Evolutionary conservation across 2,113 vertebrate species (phyloP), one percentile per base, ranked within the genome.

Genomic region (Psettodes erumei): DNA sequence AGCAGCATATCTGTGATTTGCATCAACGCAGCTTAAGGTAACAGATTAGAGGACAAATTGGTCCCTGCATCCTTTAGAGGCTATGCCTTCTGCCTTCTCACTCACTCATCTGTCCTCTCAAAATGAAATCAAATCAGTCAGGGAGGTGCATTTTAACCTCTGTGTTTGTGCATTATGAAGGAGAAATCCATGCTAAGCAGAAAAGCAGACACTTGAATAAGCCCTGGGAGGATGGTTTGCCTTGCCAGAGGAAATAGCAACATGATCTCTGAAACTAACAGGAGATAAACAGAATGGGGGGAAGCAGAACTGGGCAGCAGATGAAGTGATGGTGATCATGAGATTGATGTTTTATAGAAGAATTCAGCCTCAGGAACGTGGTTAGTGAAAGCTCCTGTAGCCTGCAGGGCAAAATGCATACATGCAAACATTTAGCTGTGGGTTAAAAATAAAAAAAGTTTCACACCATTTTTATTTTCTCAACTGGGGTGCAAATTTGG

Each of bases 41-140:
- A 62, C 42, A 59, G 42, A 48, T 68, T 62, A 45, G 51, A 78
- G 66, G 60, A 77, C 76, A 79, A 70, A 88, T 71, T 68, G 81
- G 58, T 60, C 59, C 60, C 51, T 43, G 19, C 66, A 74, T 70
- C 38, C 25, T 73, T 42, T 23, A 43, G 18, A 58, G 25, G 47
- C 43, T 78, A 37, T 56, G 7, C 33, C n/a, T 27, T 21, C 43
- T 37, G 55, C 27, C 60, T 35, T 72, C 66, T 72, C 55, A 28
- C 35, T 64, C 7, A 10, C 71, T 45, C 15, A 5, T 58, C 35
- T 33, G 38, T 79, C 28, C 42, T 50, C 47, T 77, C 30, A 50
- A 76, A 76, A 58, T 62, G 2, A 45, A 81, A 75, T 79, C 23
- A 38, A 35, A 28, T 55, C 28, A 40, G 27, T 58, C 45, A 45